These are phyloP conservation scores for Hypanus sabinus DNA, from an alignment of 2,113 vertebrate genomes.

Conservation along the genomic window DNA sequence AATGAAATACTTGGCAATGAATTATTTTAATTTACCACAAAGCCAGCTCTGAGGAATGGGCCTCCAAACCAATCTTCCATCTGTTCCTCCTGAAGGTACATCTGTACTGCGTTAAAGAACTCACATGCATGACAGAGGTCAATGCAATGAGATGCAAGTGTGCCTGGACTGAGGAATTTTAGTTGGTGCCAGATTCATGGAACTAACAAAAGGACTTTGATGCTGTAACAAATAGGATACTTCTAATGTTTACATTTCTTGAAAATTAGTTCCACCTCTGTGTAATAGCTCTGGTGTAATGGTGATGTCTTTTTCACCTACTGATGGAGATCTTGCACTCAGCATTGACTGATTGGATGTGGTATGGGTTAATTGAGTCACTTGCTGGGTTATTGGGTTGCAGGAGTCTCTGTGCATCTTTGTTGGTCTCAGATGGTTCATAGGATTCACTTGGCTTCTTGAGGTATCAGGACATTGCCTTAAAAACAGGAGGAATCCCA, in stretches of 20 bases:
- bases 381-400: background rate
- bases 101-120: background rate
- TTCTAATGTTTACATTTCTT: background rate
- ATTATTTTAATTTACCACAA: slow-evolving; percentile 9
- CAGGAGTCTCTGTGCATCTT: no score
- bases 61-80: background rate
- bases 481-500: background rate
- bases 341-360: background rate
- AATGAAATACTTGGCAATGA: background rate
- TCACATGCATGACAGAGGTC: background rate
- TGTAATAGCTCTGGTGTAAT: background rate
- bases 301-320: background rate
- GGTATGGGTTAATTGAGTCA: background rate
- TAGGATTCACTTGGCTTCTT: background rate
- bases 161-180: background rate
- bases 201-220: slow-evolving; percentile 1
- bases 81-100: slow-evolving; percentile 6
- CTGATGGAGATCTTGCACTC: background rate
- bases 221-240: background rate
- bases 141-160: background rate
- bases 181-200: background rate
- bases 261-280: background rate
- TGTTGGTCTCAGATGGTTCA: background rate
- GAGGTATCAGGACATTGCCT: background rate
- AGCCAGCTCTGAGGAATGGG: background rate